Conservation (phyloP, 2,113 vertebrate species). For the Anser cygnoides region DNA sequence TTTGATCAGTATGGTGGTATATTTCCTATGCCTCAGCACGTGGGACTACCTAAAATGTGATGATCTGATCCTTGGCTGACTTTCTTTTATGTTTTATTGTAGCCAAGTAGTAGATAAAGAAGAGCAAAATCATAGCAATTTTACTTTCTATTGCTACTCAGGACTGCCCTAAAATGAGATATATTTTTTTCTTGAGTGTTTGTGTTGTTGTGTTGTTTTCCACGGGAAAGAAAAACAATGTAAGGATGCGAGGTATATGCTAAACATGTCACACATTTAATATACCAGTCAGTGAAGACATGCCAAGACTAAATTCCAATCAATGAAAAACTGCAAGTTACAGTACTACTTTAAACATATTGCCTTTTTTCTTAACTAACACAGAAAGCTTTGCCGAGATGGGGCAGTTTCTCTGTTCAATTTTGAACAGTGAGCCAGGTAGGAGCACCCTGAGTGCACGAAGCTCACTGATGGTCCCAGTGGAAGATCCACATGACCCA, state of each 20-base stretch:
- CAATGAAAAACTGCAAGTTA: neutral
- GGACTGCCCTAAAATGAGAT: neutral
- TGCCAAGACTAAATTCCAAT: neutral
- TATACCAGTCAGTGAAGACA: neutral
- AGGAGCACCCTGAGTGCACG: fast-evolving
- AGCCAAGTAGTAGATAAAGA: neutral
- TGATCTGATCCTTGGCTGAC: neutral
- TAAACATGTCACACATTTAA: neutral
- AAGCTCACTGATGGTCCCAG: neutral
- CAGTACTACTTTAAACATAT: neutral
- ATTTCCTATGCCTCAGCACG: fast-evolving
- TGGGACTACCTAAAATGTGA: neutral
- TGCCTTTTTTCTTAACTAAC: neutral
- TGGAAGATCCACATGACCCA: neutral
- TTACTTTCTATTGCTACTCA: neutral
- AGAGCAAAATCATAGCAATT: neutral
- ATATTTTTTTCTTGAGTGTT: neutral
- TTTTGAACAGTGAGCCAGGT: neutral
- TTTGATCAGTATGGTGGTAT: neutral
- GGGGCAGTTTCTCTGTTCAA: neutral
- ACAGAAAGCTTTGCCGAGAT: neutral
- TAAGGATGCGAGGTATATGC: neutral
- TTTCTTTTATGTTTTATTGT: neutral
- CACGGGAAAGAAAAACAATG: neutral
- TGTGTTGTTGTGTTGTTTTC: neutral